Conservation (phyloP, 1,140 invertebrate genomes). For the Pogonomyrmex barbatus region DNA sequence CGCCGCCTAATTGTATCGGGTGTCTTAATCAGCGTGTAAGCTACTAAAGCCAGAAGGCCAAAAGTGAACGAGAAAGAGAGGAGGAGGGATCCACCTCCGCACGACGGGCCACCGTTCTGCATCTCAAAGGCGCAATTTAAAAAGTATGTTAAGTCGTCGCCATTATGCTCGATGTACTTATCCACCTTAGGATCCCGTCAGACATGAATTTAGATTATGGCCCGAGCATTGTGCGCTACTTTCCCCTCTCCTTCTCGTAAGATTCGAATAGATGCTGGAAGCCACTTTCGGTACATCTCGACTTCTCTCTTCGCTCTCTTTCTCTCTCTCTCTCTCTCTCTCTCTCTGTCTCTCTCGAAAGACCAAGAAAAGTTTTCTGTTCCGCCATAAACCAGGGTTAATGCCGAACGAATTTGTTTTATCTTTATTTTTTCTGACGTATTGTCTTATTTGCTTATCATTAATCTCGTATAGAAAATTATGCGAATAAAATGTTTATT, state of each 20-base stretch:
- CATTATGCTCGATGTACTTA: constrained; percentile 80
- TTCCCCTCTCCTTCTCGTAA: neutral
- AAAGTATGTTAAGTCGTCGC: constrained; percentile 82
- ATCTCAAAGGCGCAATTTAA: constrained; percentile 86
- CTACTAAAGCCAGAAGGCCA: constrained; percentile 81
- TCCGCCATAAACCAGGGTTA: constrained; percentile 7
- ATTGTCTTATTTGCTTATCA: neutral
- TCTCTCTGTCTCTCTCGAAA: neutral
- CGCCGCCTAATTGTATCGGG: constrained; percentile 85
- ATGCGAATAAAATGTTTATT: neutral
- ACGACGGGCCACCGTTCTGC: constrained; percentile 74
- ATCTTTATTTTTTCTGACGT: neutral
- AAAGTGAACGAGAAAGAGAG: constrained; percentile 56
- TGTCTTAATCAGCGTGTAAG: constrained; percentile 86
- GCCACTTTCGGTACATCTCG: neutral
- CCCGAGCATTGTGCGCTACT: constrained; percentile 68
- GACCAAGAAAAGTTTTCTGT: neutral
- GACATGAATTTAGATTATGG: constrained; percentile 81
- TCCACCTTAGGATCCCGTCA: constrained; percentile 70
- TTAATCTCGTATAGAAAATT: neutral
- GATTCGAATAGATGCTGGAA: constrained; percentile 36
- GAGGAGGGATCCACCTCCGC: constrained; percentile 18
- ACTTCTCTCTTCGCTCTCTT: too few relatives aligned
- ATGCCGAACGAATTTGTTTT: constrained; percentile 18
- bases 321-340: too few relatives aligned